Evolutionary conservation across 2,113 vertebrate species (phyloP).

Genomic region (Crotalus tigris): DNA sequence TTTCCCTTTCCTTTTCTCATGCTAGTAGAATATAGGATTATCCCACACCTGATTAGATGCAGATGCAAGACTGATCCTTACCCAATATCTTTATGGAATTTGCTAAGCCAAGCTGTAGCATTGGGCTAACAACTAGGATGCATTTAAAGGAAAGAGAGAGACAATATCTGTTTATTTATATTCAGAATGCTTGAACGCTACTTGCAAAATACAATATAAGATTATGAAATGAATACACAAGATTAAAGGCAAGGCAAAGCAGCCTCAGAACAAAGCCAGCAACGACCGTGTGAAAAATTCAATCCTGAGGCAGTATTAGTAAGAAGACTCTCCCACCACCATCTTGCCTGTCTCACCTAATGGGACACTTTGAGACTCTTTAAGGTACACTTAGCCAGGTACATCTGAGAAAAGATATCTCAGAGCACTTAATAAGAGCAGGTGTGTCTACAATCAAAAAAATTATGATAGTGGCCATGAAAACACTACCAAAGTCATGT

Average conservation of each 20-base stretch:
- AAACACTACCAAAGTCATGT: not conserved
- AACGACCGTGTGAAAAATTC: not conserved
- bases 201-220: not conserved
- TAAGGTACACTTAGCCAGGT: not conserved
- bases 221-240: not conserved
- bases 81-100: not conserved
- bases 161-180: not conserved
- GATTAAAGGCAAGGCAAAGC: not conserved
- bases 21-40: not conserved
- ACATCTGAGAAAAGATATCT: not conserved
- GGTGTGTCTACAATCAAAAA: not conserved
- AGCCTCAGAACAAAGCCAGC: not conserved
- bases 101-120: not conserved
- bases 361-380: not conserved
- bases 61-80: not conserved
- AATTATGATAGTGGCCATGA: not conserved
- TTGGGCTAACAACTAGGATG: not conserved
- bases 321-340: not conserved
- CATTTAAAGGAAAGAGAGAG: not conserved
- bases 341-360: not conserved
- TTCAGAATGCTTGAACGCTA: not conserved
- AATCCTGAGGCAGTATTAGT: not conserved
- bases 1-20: not conserved
- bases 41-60: not conserved
- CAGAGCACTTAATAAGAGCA: not conserved